phyloP scores from a whole-genome alignment of 2,797 vertebrate genomes.

The Staurois parvus region DNA sequence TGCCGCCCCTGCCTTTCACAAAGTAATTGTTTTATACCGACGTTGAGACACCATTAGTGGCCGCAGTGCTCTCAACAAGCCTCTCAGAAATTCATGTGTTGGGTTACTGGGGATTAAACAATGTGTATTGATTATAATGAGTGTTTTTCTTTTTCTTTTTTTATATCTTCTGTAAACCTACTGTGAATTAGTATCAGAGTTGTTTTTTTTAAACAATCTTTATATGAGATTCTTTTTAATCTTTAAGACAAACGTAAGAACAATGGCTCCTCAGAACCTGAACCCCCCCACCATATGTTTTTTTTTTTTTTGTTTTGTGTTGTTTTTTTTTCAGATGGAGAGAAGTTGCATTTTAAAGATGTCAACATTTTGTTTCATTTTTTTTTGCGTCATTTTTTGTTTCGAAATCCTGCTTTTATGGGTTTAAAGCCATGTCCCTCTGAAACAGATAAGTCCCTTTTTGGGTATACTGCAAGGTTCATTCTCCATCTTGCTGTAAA shows the following conservation, averaged over 20 bases:
- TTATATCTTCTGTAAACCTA: conserved; percentile 12
- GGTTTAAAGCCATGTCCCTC: too few species aligned
- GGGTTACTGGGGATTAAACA: conserved; percentile 65
- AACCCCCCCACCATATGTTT: not conserved
- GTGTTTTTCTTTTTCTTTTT: conserved; percentile 29
- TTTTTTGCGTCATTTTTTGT: not conserved
- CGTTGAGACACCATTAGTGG: conserved; percentile 60
- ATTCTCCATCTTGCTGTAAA: too few species aligned
- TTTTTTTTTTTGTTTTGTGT: too few species aligned
- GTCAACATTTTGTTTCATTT: not conserved
- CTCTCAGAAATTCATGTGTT: conserved; percentile 61
- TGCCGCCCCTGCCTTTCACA: conserved; percentile 64
- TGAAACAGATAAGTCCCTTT: too few species aligned
- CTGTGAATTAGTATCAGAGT: conserved; percentile 16
- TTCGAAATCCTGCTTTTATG: not conserved
- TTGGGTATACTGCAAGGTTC: not conserved
- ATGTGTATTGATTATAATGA: conserved; percentile 60
- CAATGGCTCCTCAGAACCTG: not conserved
- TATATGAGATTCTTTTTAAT: not conserved
- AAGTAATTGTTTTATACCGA: conserved; percentile 64
- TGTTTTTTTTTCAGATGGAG: not conserved
- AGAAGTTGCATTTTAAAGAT: not conserved
- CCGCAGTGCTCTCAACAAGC: conserved; percentile 46
- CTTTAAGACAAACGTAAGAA: not conserved
- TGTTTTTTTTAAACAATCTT: not conserved